Evolutionary conservation across 1,140 invertebrate species (phyloP).

Genomic region (Halictus rubicundus): DNA sequence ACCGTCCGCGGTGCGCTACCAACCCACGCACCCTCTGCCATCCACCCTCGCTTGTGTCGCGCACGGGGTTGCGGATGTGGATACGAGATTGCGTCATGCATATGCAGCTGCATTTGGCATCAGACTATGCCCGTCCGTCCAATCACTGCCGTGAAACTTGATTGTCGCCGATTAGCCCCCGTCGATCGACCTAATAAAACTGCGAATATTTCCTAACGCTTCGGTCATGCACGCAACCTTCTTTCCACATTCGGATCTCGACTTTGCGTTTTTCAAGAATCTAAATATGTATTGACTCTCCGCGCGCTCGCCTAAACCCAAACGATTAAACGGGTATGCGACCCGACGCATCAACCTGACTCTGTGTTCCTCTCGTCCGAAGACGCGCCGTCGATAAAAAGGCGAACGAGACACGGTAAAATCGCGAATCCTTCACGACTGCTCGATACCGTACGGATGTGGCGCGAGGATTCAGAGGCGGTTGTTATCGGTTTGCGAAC

Average conservation of each 20-base stretch:
- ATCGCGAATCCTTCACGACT: constrained; percentile 54
- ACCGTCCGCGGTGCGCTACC: neutral
- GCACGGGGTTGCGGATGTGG: constrained; percentile 62
- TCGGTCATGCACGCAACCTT: constrained; percentile 15
- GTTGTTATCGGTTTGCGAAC: constrained; percentile 55
- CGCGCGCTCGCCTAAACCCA: neutral
- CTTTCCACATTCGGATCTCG: constrained; percentile 22
- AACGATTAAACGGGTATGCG: neutral
- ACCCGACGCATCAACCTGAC: neutral
- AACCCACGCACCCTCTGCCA: neutral
- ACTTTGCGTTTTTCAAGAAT: constrained; percentile 18
- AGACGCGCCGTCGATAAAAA: neutral
- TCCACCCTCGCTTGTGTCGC: constrained; percentile 29
- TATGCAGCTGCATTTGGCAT: constrained; percentile 77
- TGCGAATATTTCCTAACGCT: constrained; percentile 63
- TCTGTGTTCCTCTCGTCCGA: neutral
- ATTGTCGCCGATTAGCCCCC: constrained; percentile 77
- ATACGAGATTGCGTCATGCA: constrained; percentile 79
- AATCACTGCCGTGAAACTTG: constrained; percentile 77
- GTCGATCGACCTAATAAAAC: constrained; percentile 75
- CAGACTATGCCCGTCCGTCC: constrained; percentile 67
- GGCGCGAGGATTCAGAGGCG: constrained; percentile 59
- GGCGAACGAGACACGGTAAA: constrained; percentile 9
- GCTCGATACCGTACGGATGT: constrained; percentile 51
- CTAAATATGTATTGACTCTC: no score